Base-by-base conservation (phyloP, 2,797 vertebrate genomes). In the Todus mexicanus region DNA sequence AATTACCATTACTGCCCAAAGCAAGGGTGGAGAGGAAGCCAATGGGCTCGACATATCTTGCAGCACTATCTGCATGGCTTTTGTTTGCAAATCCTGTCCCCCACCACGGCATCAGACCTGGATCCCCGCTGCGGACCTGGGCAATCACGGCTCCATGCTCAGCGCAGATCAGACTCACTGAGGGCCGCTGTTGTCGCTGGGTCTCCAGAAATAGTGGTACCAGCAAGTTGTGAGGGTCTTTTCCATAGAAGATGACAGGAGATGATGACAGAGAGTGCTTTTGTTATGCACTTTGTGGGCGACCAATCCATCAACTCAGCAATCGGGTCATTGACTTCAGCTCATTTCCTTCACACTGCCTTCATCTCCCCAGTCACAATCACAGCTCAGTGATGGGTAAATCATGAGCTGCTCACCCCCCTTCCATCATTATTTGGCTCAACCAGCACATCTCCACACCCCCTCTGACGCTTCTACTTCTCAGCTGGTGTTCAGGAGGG, bases 1-100 rank as follows among this genome's bases (percentile, higher is more conserved):
- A 89, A 92, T 89, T 90, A 22, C 56, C 43, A 13, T 33, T 74
- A 47, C 51, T 80, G 57, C 51, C 69, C 54, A 61, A 48, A 87
- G 57, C 53, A 33, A 27, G 45, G 42, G 33, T 64, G 72, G 45
- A 64, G 45, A 84, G 72, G 42, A 70, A 84, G 33, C 11, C 47
- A 54, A 20, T 1, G 2, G 75, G 60, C 77, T 91, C 22, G 40
- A 9, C 6, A 7, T 33, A 29, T 42, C 74, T 56, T 90, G n/a
- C 50, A 82, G 56, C 56, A 63, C 23, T 42, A 60, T 5, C 37
- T 89, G 20, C 21, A 27, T 5, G 38, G 72, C 14, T 21, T 9
- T 9, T 23, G 50, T 53, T 65, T 50, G 7, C 8, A 80, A 57
- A 56, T 57, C 47, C 50, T 64, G 6, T 33, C 59, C 77, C 72